Base-by-base conservation (phyloP, 1,140 invertebrate species). In the Aethina tumida region DNA sequence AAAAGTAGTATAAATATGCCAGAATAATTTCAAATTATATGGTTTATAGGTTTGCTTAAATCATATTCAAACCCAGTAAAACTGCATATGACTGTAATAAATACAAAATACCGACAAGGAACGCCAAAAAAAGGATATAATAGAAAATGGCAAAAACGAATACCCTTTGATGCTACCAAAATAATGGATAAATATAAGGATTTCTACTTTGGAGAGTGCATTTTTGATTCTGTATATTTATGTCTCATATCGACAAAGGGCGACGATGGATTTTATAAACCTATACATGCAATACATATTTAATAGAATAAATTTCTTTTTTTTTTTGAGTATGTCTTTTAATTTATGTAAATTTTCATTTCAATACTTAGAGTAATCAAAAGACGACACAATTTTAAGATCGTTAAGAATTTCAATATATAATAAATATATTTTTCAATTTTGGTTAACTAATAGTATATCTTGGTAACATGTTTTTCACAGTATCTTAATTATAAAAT, bases 51-150 rank as follows among this genome's bases (percentile, higher is more conserved):
- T 31, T 43, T 75, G 9, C 65, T 71, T 55, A 58, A 60, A 39
- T 60, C 56, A 34, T 57, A 73, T 48, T 64, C 61, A 10, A 71
- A 77, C 17, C 58, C 55, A 27, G 72, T 84, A 0, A 86, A 81
- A 50, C 57, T 86, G 0, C 84, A 87, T 53, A 62, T 73, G 24
- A 87, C 84, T 1, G 33, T 86, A 2, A 76, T 87, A 67, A 87
- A 86, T 58, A 70, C 70, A 17, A 42, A 63, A 2, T 77, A 74
- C 56, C 48, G 70, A 25, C n/a, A n/a, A n/a, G n/a, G n/a, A n/a
- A n/a, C n/a, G n/a, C n/a, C n/a, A n/a, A n/a, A n/a, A n/a, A n/a
- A n/a, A n/a, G n/a, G n/a, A n/a, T n/a, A n/a, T n/a, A n/a, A n/a
- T n/a, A 49, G 14, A 7, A 37, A 47, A 25, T 41, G 44, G 22